Percentiles rank a stretch among this genome's conserved stretches.
Conservation (phyloP, 2,888 invertebrate species). For the Agrotis ipsilon region DNA sequence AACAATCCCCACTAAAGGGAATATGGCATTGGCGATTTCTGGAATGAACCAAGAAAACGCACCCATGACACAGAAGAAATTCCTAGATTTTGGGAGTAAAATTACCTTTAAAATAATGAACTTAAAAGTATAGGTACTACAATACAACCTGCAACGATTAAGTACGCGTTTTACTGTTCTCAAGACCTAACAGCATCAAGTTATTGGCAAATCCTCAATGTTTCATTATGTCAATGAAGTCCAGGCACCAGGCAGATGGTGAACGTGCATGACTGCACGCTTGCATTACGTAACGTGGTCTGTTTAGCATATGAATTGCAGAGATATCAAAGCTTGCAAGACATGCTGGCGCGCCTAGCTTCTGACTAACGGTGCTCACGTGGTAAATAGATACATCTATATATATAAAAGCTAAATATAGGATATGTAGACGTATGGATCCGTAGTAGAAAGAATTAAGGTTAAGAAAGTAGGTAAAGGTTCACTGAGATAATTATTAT, state of each 20-base stretch:
- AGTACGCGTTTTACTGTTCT: background rate
- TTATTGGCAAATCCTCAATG: background rate
- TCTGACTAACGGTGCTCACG: conserved; percentile 18
- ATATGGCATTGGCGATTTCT: no score
- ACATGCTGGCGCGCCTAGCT: conserved; percentile 13
- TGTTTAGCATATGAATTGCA: conserved; percentile 8
- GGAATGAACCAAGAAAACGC: no score
- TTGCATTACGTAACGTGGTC: background rate
- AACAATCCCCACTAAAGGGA: no score
- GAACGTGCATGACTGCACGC: conserved; percentile 15
- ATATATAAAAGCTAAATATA: no score
- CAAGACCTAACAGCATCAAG: background rate
- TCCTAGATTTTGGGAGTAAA: no score
- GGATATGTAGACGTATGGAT: no score
- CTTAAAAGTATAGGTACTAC: background rate
- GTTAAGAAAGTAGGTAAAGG: no score
- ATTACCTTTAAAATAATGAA: background rate
- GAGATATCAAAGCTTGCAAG: background rate
- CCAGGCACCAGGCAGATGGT: background rate
- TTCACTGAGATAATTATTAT: no score
- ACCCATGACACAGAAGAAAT: no score
- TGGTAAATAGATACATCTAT: background rate
- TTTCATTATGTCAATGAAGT: background rate
- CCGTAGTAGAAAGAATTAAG: no score
- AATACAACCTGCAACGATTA: background rate